Evolutionary conservation across 2,888 invertebrate species (phyloP), one percentile per base, ranked within the genome.

Genomic region (Octodonta nipae): DNA sequence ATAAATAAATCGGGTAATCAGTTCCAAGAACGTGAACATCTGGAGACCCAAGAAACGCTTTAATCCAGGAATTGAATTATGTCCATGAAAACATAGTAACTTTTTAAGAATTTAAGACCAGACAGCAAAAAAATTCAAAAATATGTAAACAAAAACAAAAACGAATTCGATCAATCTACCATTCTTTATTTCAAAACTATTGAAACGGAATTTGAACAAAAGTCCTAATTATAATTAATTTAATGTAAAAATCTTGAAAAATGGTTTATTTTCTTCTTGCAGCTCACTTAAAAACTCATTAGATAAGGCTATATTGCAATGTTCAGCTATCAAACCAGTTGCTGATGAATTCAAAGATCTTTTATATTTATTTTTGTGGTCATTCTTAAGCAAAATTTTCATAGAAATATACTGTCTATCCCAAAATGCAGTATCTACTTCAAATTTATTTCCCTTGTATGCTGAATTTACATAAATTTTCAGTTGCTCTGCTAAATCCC

Each of bases 401-500:
- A 89, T 62, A 0, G 79, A 70, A 34, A 66, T 62, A 43, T 78
- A 78, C 50, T 83, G 76, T 26, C 67, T 66, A 38, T 72, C 72
- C 58, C 86, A 80, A 44, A 70, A 61, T 27, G 70, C 69, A n/a
- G 69, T 66, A 50, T 77, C 68, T 13, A 72, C 63, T 43, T 64
- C 63, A 28, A 63, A 61, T 30, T 67, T 64, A 28, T 68, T 66
- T 34, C 70, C 69, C 31, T 67, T 67, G 46, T 73, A 81, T 1
- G 73, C 71, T 32, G 60, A 52, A 45, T 74, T 74, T 0, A 83
- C 53, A 61, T 70, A 62, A 36, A 71, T 57, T 47, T 75, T 60
- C 49, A 75, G 58, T 55, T 67, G 64, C 60, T 74, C 75, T 10
- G 82, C 83, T 13, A 89, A 65, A 61, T 89, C 88, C 57, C 80